Evolutionary conservation across 2,888 invertebrate species (phyloP), one percentile per base, ranked within the genome.

Genomic region (Oscheius sp.): DNA sequence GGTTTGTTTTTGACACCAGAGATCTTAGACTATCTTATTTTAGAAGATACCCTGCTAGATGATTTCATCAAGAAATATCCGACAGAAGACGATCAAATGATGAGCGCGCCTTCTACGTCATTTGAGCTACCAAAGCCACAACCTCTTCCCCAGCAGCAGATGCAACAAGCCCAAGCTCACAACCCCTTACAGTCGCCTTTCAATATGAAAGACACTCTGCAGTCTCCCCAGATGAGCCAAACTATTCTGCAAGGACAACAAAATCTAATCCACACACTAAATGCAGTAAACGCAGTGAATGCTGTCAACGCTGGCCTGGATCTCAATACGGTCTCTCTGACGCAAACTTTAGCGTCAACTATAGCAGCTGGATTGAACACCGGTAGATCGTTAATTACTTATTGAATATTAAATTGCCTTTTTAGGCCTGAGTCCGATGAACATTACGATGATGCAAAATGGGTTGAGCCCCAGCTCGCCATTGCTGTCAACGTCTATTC

Each of bases 41-140:
- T 69, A 82, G 84, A 84, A 64, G 83, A 84, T 65, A 78, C 69
- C 10, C 71, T 80, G 2, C 57, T 84, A 8, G 83, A 84, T 67
- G 82, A 79, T 25, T 75, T 73, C 58, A 77, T 84, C 67, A 74
- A 74, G 25, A 74, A 74, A 12, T 76, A 76, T 68, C 69, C 71
- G 12, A 66, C 76, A 3, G 73, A 76, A 20, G 79, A 79, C 46
- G 80, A 79, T 27, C 64, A 63, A 4, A 69, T 70, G 17, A 64
- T 75, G 15, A 72, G 66, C 37, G 70, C 68, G 42, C 65, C 72
- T 15, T 58, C 74, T 27, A 57, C 70, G 10, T 52, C 68, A 6
- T 64, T 64, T n/a, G 71, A 70, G 5, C 70, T 68, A 33, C 69
- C 72, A 46, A 68, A 71, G 27, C 65, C 70, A 4, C 53, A 72